Evolutionary conservation across 2,797 vertebrate genomes (phyloP), one percentile per base, ranked within the genome.

Genomic region (Spondyliosoma cantharus): DNA sequence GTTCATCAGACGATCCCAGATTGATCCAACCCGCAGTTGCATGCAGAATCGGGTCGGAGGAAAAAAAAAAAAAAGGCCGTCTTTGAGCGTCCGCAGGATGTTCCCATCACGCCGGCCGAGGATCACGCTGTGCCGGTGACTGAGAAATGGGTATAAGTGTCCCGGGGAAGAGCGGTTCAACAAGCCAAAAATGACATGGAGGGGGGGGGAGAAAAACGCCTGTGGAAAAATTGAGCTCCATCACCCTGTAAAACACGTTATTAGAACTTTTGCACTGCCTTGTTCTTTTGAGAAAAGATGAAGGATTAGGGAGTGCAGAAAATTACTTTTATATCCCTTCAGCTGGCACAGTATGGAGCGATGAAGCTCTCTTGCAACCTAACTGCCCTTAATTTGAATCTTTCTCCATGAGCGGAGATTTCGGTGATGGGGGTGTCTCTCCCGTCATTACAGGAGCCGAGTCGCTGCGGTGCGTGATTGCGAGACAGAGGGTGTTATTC

Each of bases 11-110:
- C 87, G 49, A 82, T 78, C 78, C 81, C 69, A 62, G 85, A 92
- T 91, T 91, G 91, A 93, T 90, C 90, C 80, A 46, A 45, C 85
- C 90, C 88, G 85, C 88, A 92, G 92, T 92, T 91, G 90, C 88
- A 91, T 90, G 83, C 24, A 20, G 76, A 86, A 81, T 25, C 52
- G 78, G 78, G 83, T 82, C 53, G 46, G 42, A 65, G 74, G n/a
- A n/a, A n/a, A 13, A 71, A 66, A 74, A 74, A 72, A 71, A 76
- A 29, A 29, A 29, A 3, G 61, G 53, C 54, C 1, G 42, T 43
- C 27, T 76, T 62, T 76, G 53, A 80, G 57, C 56, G 22, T 57
- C 63, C 13, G 13, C 54, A 17, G 48, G 70, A 79, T 53, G 66
- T 82, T 87, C 80, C 69, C 76, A 49, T 78, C 68, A 19, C 11